phyloP scores from a whole-genome alignment of 2,888 invertebrate species.

The Thumatha senex region DNA sequence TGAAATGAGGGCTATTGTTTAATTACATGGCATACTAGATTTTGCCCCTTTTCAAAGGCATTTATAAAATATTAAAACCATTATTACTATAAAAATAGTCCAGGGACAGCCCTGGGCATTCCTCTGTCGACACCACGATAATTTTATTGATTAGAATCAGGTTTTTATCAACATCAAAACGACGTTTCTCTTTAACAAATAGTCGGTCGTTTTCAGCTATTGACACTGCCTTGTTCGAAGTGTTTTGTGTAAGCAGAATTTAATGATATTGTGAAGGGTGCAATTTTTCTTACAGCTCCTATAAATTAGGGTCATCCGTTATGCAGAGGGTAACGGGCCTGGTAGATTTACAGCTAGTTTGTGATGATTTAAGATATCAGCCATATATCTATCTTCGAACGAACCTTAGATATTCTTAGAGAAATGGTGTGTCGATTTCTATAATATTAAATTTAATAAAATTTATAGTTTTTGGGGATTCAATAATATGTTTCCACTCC shows the following conservation, averaged over 20 bases:
- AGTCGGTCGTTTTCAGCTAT: slow-evolving; percentile 31
- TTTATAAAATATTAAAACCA: too few relatives aligned
- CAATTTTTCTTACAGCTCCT: slow-evolving; percentile 17
- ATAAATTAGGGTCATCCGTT: slow-evolving; percentile 12
- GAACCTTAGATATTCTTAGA: neutral
- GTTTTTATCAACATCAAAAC: slow-evolving; percentile 50
- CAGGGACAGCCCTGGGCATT: slow-evolving; percentile 30
- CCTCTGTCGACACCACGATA: slow-evolving; percentile 38
- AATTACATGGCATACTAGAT: too few relatives aligned
- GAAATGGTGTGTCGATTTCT: too few relatives aligned
- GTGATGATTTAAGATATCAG: slow-evolving; percentile 1
- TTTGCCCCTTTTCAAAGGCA: too few relatives aligned
- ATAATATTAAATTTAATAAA: too few relatives aligned
- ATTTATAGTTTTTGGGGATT: too few relatives aligned
- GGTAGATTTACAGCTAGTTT: slow-evolving; percentile 4
- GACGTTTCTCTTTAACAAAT: slow-evolving; percentile 43
- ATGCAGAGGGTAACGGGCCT: neutral
- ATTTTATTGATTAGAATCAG: slow-evolving; percentile 36
- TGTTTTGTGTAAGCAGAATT: slow-evolving; percentile 31
- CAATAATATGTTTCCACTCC: too few relatives aligned
- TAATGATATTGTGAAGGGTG: slow-evolving; percentile 31
- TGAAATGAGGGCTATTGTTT: too few relatives aligned
- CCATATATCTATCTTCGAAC: neutral
- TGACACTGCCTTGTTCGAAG: slow-evolving; percentile 33
- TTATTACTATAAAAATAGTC: too few relatives aligned